Evolutionary conservation across 1,140 invertebrate genomes (phyloP).

Genomic region (Drosophila pachea): DNA sequence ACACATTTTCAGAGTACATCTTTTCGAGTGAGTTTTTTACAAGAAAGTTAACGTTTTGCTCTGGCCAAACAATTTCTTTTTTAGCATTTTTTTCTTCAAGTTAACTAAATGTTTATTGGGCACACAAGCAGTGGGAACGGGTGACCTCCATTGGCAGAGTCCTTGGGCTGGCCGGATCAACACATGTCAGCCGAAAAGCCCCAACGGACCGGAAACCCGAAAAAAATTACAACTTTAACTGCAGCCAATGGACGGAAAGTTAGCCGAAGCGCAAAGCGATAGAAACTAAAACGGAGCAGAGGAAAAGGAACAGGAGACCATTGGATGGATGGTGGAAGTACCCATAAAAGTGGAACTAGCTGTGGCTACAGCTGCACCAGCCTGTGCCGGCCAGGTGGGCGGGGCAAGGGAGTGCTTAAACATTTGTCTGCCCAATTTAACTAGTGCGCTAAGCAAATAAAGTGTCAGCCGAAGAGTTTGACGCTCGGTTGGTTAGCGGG

Average conservation of each 20-base stretch:
- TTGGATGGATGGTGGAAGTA: neutral
- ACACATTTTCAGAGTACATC: neutral
- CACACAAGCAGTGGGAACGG: conserved; percentile 21
- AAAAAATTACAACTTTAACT: conserved; percentile 38
- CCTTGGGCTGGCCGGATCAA: conserved; percentile 20
- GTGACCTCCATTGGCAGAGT: conserved; percentile 24
- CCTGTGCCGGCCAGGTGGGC: neutral
- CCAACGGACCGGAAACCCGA: conserved; percentile 24
- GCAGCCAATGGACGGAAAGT: conserved; percentile 36
- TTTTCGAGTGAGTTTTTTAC: neutral
- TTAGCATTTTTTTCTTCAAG: conserved; percentile 4
- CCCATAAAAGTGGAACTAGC: neutral
- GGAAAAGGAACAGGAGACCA: neutral
- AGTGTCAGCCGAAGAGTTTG: conserved; percentile 16
- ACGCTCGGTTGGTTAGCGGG: conserved; percentile 14
- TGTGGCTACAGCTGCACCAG: conserved; percentile 1
- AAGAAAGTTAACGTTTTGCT: neutral
- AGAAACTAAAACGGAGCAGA: conserved; percentile 4
- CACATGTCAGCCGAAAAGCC: conserved; percentile 24
- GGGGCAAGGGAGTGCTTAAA: conserved; percentile 24
- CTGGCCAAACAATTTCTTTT: neutral
- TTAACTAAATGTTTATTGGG: conserved; percentile 23
- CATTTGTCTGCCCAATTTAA: conserved; percentile 67
- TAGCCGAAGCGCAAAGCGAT: conserved; percentile 25
- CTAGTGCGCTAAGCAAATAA: conserved; percentile 49